Conservation (phyloP, 2,797 vertebrate genomes). For the Garrulus glandarius region DNA sequence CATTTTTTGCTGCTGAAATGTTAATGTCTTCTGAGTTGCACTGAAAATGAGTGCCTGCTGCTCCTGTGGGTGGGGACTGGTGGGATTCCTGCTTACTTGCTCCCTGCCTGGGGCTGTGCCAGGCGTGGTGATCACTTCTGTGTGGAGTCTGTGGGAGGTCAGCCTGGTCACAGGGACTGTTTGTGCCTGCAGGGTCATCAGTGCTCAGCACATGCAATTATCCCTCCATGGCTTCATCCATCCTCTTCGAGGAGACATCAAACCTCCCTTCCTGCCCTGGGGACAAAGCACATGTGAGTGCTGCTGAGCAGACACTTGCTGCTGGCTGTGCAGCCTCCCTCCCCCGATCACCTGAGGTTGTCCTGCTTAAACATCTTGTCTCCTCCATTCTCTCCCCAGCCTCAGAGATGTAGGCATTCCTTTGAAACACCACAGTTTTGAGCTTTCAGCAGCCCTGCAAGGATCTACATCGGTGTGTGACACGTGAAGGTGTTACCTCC, state of each 20-base stretch:
- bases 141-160: neutral
- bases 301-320: neutral
- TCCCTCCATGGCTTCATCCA: neutral
- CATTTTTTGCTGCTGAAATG: neutral
- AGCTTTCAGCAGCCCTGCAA: neutral
- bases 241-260: neutral
- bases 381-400: neutral
- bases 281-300: rapidly evolving
- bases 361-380: neutral
- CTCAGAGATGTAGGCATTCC: neutral
- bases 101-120: neutral
- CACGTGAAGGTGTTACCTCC: neutral
- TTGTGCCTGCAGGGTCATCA: neutral
- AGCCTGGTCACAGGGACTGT: neutral
- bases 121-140: neutral
- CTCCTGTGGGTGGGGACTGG: neutral
- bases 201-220: neutral
- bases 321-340: neutral
- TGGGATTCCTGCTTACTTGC: neutral
- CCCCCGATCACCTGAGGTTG: neutral
- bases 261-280: neutral
- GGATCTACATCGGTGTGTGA: neutral
- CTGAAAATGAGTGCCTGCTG: neutral
- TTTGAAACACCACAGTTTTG: neutral
- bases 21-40: neutral